Base-by-base conservation (phyloP, 2,888 invertebrate species). In the Uropetala carovei region DNA sequence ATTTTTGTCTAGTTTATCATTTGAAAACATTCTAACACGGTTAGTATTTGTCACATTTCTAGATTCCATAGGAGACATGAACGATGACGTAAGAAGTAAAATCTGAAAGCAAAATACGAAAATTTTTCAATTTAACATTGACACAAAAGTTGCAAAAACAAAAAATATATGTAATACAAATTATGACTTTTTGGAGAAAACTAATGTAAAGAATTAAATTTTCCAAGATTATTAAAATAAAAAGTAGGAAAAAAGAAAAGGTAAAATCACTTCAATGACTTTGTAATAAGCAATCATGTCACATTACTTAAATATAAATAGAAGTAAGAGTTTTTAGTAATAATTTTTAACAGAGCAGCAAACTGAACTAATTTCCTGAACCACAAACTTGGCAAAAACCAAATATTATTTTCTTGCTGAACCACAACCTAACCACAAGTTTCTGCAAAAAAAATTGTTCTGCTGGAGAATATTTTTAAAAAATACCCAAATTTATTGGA, bases 61-160 rank as follows among this genome's bases (percentile, higher is more conserved):
- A 64, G 97, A 96, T 94, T 98, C 98, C 27, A 95, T 94, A 0
- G 98, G 97, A 0, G 96, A 96, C 97, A 98, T 97, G 94, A 98
- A 97, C 9, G 98, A 97, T 93, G 98, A 97, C 93, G 97, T 97
- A 0, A 97, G 97, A 13, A 99, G 95, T 57, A 98, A 94, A 93
- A 97, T 97, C 97, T 98, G 94, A 10, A 94, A 93, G 14, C 16
- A 92, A 92, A 59, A 75, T 64, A 92, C 84, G 56, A 10, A 60
- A 86, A 81, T 60, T 85, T 60, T 92, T 91, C 9, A 16, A 13
- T 43, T 85, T 85, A 75, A 75, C 56, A 14, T 16, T 64, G 18
- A 7, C 57, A 13, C 22, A n/a, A 59, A 58, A 30, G 11, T 27
- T 92, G 56, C 18, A 64, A 64, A 0, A 91, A 18, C 18, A 22